Conservation (phyloP, 2,113 vertebrate species). For the Riparia riparia region DNA sequence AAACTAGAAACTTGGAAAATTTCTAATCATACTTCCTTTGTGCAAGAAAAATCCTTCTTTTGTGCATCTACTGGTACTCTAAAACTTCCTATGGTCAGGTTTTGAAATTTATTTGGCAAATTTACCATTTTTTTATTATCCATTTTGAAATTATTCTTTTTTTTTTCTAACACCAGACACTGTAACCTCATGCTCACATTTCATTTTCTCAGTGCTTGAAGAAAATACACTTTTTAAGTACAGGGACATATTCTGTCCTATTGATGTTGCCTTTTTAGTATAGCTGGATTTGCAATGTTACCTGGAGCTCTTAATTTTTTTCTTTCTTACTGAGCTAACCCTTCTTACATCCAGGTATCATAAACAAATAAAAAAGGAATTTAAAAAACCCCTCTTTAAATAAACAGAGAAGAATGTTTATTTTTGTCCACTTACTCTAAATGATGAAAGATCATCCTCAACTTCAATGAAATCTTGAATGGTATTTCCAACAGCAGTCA, state of each 20-base stretch:
- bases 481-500: constrained; percentile 86
- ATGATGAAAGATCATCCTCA: constrained; percentile 87
- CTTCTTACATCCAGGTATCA: neutral
- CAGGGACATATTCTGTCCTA: neutral
- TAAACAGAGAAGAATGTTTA: neutral
- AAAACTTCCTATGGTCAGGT: accelerated
- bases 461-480: constrained; percentile 87
- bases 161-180: neutral
- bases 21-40: neutral
- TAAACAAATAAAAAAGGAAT: neutral
- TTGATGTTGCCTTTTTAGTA: neutral
- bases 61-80: neutral
- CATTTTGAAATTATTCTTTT: neutral
- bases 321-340: neutral
- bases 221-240: neutral
- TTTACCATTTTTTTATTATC: neutral
- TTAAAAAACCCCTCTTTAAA: accelerated
- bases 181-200: neutral
- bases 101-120: neutral
- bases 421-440: constrained; percentile 77
- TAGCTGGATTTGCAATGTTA: neutral
- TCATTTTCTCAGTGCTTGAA: neutral
- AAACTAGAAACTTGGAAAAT: neutral
- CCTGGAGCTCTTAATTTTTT: neutral
- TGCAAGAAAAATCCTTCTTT: neutral